Evolutionary conservation across 2,888 invertebrate genomes (phyloP), one percentile per base, ranked within the genome.

Genomic region (Megamerina dolium): DNA sequence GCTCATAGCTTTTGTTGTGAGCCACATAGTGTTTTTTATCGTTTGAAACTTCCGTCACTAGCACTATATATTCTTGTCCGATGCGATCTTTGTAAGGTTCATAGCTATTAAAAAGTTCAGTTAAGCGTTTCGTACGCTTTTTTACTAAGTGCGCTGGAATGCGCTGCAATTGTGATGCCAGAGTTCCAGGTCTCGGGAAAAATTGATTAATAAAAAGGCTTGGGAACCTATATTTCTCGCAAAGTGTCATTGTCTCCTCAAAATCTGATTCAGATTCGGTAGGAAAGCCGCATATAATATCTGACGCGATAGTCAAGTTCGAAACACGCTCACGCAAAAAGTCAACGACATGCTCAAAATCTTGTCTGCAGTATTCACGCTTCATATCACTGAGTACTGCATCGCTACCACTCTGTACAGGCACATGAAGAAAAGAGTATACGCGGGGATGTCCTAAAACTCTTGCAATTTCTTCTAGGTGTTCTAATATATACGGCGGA

Each of bases 211-310:
- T 97, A 70, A 96, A 99, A 5, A 99, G 77, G 58, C 87, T 86
- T 0, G 95, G 90, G 70, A 99, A 99, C 55, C 83, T 80, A 69
- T 95, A 88, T 63, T 88, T 82, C 50, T 74, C 73, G 54, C 97
- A 94, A 1, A 99, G 74, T 0, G 74, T 66, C 76, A 95, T 73
- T 0, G 95, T 96, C 50, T 90, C 85, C 36, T 85, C 80, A 72
- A 99, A 99, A 71, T 99, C 90, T 10, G 73, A 69, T 34, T 85
- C 86, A 0, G 90, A 93, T 75, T 99, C 99, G 0, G 92, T 93
- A 0, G 99, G 99, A 72, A 97, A 99, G 1, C 97, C 97, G 69
- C 96, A 96, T 60, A 99, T 99, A 34, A 99, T 87, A 66, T 99
- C 97, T 0, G 97, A 99, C 0, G 95, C 96, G 60, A 99, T 89